These are phyloP conservation scores for Probosciger aterrimus DNA, from an alignment of 2,113 vertebrate species.

Conservation along the genomic window DNA sequence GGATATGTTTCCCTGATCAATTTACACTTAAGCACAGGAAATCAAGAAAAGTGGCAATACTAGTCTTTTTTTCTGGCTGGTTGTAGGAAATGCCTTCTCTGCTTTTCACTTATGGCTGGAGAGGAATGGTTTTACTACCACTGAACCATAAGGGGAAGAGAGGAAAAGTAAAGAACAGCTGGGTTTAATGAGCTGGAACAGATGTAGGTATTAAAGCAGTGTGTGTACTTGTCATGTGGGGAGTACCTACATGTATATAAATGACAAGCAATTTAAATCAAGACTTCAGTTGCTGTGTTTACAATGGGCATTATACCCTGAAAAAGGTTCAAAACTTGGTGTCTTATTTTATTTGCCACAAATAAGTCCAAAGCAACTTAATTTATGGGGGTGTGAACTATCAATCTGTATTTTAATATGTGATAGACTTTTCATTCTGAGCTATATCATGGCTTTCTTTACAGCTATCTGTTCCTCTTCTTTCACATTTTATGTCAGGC, in stretches of 20 bases:
- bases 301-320: not conserved
- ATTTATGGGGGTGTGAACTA: not conserved
- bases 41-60: not conserved
- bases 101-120: not conserved
- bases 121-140: not conserved
- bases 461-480: not conserved
- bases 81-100: not conserved
- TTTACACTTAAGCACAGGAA: not conserved
- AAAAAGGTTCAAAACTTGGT: not conserved
- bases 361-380: not conserved
- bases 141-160: not conserved
- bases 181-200: slow-evolving; percentile 47
- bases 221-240: not conserved
- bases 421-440: not conserved
- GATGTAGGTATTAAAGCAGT: not conserved
- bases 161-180: slow-evolving; percentile 27
- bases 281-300: not conserved
- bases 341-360: not conserved
- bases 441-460: not conserved
- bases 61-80: not conserved
- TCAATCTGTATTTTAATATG: not conserved
- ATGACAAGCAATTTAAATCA: not conserved
- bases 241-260: not conserved
- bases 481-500: not conserved
- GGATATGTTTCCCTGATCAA: not conserved